Evolutionary conservation across 2,888 invertebrate species (phyloP).

Genomic region (Lithophane ornitopus): DNA sequence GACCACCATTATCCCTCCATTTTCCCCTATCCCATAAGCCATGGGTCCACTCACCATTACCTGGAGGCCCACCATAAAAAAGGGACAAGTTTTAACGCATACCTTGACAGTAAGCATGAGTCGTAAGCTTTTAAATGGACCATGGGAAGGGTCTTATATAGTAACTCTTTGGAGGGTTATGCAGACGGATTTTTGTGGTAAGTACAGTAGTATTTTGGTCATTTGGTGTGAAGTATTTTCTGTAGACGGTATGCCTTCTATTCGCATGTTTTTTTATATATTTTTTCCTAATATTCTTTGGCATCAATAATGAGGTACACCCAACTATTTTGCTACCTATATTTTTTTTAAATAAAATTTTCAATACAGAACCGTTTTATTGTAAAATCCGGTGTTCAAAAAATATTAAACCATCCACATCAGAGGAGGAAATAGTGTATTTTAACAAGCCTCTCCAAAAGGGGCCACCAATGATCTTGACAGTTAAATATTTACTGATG

Average conservation of each 20-base stretch:
- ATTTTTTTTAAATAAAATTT: no score
- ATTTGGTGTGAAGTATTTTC: not conserved
- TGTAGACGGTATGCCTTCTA: not conserved
- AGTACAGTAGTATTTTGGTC: not conserved
- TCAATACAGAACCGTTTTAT: no score
- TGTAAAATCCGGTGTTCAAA: not conserved
- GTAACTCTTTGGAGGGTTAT: slow-evolving; percentile 7
- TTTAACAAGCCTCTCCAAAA: slow-evolving; percentile 16
- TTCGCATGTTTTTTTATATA: no score
- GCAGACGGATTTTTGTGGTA: not conserved
- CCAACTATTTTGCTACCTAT: no score
- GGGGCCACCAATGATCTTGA: slow-evolving; percentile 26
- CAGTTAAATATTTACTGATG: slow-evolving; percentile 35
- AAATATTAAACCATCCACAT: not conserved
- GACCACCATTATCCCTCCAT: slow-evolving; percentile 27
- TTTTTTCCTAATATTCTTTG: no score
- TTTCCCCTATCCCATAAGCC: slow-evolving; percentile 28
- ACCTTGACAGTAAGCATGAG: slow-evolving; percentile 39
- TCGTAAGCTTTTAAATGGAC: slow-evolving; percentile 32
- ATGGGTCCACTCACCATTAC: slow-evolving; percentile 53
- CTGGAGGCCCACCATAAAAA: slow-evolving; percentile 50
- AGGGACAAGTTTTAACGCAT: slow-evolving; percentile 29
- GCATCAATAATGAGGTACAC: no score
- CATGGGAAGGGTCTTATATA: not conserved
- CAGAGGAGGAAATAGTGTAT: not conserved